A percentile compares a stretch with the other conserved stretches of the same genome.
These are phyloP conservation scores for Cremastinae sp. DNA, from an alignment of 2,888 invertebrate genomes.

Conservation along the genomic window DNA sequence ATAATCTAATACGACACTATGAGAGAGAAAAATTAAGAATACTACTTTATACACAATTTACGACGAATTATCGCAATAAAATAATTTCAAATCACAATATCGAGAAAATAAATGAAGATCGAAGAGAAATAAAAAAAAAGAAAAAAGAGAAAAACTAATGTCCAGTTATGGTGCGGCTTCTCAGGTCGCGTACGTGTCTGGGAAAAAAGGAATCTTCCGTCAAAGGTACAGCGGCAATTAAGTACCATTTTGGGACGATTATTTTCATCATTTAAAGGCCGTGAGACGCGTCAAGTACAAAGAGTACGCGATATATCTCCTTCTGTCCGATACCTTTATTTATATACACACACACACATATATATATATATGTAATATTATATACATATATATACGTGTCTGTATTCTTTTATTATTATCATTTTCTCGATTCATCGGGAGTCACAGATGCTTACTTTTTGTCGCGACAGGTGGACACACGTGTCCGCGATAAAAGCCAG, in stretches of 20 bases:
- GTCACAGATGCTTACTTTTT: slow-evolving; percentile 16
- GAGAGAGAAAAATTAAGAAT: too few species aligned
- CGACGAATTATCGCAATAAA: too few species aligned
- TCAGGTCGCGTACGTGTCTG: background rate
- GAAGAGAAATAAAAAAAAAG: background rate
- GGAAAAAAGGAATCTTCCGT: slow-evolving; percentile 2
- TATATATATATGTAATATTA: background rate
- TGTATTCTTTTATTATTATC: background rate
- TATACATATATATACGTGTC: background rate
- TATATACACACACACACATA: too few species aligned
- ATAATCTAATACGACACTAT: too few species aligned
- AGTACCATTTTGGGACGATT: slow-evolving; percentile 49
- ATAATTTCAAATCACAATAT: too few species aligned
- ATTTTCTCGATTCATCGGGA: slow-evolving; percentile 2
- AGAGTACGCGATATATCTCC: background rate
- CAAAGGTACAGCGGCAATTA: slow-evolving; percentile 38
- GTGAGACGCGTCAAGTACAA: slow-evolving; percentile 3
- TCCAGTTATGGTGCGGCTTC: background rate
- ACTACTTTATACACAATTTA: too few species aligned
- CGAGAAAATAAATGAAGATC: too few species aligned
- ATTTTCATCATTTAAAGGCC: slow-evolving; percentile 4
- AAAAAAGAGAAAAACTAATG: background rate
- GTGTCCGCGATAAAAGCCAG: slow-evolving; percentile 32
- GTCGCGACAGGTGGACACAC: slow-evolving; percentile 57
- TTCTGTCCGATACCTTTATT: slow-evolving; percentile 1